phyloP scores from a whole-genome alignment of 35 echinoderm and acorn worm genomes.

The Diadema setosum region DNA sequence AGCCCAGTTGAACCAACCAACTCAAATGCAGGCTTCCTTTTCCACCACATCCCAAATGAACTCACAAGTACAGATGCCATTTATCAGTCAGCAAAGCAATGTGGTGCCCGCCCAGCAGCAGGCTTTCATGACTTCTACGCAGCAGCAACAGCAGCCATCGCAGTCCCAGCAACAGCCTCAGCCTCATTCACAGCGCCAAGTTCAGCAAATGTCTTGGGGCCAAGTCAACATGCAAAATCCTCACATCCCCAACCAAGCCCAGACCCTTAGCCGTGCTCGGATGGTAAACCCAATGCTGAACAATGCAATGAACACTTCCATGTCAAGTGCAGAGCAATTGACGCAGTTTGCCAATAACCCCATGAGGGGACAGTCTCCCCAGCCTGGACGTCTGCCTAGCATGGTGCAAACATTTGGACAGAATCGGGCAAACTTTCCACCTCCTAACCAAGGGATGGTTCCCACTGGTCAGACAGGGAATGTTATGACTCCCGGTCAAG shows the following conservation, averaged over 20 bases:
- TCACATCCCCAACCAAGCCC: not conserved
- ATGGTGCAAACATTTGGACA: constrained; percentile 32
- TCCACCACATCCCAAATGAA: not conserved
- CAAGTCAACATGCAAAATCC: not conserved
- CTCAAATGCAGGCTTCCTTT: not conserved
- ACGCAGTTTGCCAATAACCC: constrained; percentile 12
- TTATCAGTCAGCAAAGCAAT: not conserved
- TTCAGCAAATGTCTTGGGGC: no score
- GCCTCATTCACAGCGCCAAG: no score
- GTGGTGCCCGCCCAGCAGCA: not conserved
- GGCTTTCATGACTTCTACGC: not conserved
- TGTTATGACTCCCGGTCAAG: constrained; percentile 14
- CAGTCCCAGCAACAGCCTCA: not conserved
- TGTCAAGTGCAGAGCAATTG: constrained; percentile 2
- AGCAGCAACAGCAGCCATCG: constrained; percentile 36
- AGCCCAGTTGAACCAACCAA: not conserved
- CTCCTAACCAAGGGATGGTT: not conserved
- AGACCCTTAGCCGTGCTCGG: not conserved
- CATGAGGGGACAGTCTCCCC: not conserved
- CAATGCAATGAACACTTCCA: constrained; percentile 7
- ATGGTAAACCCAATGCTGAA: not conserved
- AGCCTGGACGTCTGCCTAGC: constrained; percentile 31
- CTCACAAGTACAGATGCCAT: not conserved
- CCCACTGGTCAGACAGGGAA: not conserved
- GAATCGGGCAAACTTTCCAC: not conserved